Evolutionary conservation across 2,797 vertebrate species (phyloP).

Genomic region (Enteromius fasciolatus): DNA sequence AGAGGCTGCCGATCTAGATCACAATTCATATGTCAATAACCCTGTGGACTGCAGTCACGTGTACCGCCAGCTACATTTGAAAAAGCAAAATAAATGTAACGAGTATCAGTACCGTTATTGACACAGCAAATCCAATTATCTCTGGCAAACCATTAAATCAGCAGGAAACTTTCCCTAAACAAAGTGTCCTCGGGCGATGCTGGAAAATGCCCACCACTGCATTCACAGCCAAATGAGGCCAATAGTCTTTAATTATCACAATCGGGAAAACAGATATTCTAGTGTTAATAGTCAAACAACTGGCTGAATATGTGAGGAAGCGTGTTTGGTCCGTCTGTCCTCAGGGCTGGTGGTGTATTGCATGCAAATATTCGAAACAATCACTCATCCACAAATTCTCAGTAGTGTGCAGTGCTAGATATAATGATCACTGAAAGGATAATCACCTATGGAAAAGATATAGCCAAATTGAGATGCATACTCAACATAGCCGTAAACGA

Average conservation of each 20-base stretch:
- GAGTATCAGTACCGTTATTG: conserved; percentile 1
- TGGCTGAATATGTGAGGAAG: not conserved
- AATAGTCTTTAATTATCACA: conserved; percentile 25
- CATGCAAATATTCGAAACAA: not conserved
- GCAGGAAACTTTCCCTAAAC: conserved; percentile 11
- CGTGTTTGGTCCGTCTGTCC: not conserved
- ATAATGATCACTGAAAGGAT: not conserved
- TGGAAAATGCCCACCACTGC: conserved; percentile 27
- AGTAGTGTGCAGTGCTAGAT: not conserved
- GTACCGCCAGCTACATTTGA: not conserved
- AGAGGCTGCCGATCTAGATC: conserved; percentile 12
- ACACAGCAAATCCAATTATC: conserved; percentile 38
- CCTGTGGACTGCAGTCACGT: conserved; percentile 5
- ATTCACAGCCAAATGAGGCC: conserved; percentile 35
- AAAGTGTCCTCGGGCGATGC: conserved; percentile 30
- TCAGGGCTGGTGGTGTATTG: not conserved
- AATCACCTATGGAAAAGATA: not conserved
- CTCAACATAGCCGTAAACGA: not conserved
- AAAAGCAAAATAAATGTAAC: not conserved
- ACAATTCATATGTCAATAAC: conserved; percentile 13
- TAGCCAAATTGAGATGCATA: not conserved
- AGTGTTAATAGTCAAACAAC: conserved; percentile 20
- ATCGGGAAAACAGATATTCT: conserved; percentile 1
- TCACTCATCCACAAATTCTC: not conserved
- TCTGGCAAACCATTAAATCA: conserved; percentile 33